phyloP scores from a whole-genome alignment of 2,888 invertebrate genomes.

The Phlogophora meticulosa region DNA sequence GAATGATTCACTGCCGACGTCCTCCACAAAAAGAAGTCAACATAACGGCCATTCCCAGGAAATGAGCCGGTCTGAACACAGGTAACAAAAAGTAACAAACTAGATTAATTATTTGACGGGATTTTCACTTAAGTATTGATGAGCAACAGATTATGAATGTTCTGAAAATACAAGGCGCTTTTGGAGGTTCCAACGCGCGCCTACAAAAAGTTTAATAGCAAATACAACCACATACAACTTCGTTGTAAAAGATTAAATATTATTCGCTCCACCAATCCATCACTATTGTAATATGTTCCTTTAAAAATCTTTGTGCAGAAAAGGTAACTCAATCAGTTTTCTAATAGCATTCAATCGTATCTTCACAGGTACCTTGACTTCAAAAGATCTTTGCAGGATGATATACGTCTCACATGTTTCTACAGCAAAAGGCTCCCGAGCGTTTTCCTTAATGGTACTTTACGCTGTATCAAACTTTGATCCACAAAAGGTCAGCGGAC shows the following conservation, averaged over 20 bases:
- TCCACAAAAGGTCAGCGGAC: conserved; percentile 69
- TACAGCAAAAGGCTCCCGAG: conserved; percentile 36
- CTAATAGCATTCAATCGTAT: conserved; percentile 48
- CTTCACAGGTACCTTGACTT: conserved; percentile 58
- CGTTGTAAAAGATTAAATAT: not conserved
- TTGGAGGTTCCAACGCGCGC: conserved; percentile 2
- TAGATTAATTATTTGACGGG: conserved; percentile 14
- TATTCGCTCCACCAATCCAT: conserved; percentile 16
- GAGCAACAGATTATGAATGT: not conserved
- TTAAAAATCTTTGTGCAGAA: conserved; percentile 34
- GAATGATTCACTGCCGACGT: conserved; percentile 28
- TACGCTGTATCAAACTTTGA: conserved; percentile 58
- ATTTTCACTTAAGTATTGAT: conserved; percentile 9
- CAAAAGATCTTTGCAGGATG: conserved; percentile 62
- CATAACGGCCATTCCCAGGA: conserved; percentile 18
- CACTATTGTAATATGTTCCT: conserved; percentile 23
- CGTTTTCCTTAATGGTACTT: conserved; percentile 61
- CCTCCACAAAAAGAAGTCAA: conserved; percentile 40
- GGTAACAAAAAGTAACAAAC: conserved; percentile 31
- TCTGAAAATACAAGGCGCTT: not conserved
- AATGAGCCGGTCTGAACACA: conserved; percentile 40
- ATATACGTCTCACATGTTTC: conserved; percentile 51
- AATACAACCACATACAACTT: not conserved
- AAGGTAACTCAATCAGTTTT: conserved; percentile 33
- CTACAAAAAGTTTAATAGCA: conserved; percentile 36